Evolutionary conservation across 37 sponge, comb jelly and placozoan genomes (phyloP).

Genomic region (Cliona cf. orientalis): DNA sequence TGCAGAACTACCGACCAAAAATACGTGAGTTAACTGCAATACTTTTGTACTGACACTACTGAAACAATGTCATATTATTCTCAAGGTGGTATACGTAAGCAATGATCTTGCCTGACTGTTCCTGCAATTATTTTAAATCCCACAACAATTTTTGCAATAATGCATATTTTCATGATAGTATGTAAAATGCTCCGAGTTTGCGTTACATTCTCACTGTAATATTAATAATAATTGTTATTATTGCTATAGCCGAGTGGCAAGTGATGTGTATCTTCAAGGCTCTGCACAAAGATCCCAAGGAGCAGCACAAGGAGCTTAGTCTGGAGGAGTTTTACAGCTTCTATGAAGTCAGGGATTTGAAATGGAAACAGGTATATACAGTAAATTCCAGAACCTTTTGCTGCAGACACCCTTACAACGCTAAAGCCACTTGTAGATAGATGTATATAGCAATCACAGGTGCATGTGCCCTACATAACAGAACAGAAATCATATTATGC

Average conservation of each 20-base stretch:
- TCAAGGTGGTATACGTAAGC: background rate
- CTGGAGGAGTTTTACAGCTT: conserved; percentile 60
- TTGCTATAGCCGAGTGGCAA: conserved; percentile 28
- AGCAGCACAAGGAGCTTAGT: conserved; percentile 4
- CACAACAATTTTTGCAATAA: background rate
- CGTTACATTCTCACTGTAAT: background rate
- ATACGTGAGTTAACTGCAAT: conserved; percentile 31
- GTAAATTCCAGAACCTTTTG: background rate
- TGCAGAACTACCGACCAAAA: conserved; percentile 52
- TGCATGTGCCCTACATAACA: too few relatives aligned
- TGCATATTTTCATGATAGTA: too few relatives aligned
- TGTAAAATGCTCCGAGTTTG: background rate
- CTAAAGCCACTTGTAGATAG: too few relatives aligned
- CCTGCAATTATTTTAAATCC: too few relatives aligned
- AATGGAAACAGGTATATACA: conserved; percentile 47
- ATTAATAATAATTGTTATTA: background rate
- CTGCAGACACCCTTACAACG: background rate
- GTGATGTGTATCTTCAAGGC: conserved; percentile 72
- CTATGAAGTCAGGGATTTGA: conserved; percentile 43
- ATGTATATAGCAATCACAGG: too few relatives aligned
- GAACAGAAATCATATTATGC: too few relatives aligned
- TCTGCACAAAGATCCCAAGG: conserved; percentile 12
- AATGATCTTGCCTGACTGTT: background rate
- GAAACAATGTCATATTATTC: too few relatives aligned
- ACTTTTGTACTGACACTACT: too few relatives aligned